Percentiles rank a stretch among this genome's conserved stretches.
Evolutionary conservation across 2,888 invertebrate genomes (phyloP).

Genomic region (Apamea epomidion): DNA sequence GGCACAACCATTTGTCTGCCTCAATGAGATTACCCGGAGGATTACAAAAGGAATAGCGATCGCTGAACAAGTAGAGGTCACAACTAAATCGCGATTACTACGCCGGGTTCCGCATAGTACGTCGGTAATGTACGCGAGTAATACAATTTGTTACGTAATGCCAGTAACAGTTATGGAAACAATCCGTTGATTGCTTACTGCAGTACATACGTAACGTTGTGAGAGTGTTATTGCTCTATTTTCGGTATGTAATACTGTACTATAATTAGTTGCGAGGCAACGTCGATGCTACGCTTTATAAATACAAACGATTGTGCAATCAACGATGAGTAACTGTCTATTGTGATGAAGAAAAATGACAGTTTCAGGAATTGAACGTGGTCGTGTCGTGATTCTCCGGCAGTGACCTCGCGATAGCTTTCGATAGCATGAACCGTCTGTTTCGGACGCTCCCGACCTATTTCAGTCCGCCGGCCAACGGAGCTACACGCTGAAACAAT

Average conservation of each 20-base stretch:
- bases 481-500: conserved; percentile 88
- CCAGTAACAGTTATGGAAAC: conserved; percentile 82
- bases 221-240: conserved; percentile 78
- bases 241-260: conserved; percentile 69
- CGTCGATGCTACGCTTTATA: conserved; percentile 65
- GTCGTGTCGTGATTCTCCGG: conserved; percentile 80
- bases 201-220: conserved; percentile 74
- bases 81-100: conserved; percentile 77
- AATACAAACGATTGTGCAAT: conserved; percentile 66
- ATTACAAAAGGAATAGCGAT: conserved; percentile 76
- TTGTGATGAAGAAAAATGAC: conserved; percentile 64
- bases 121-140: conserved; percentile 70
- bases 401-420: conserved; percentile 88
- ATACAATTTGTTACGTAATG: conserved; percentile 78
- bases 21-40: conserved; percentile 76
- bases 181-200: conserved; percentile 76
- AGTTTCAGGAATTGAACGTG: conserved; percentile 72
- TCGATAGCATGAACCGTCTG: conserved; percentile 87
- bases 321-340: conserved; percentile 65
- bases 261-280: conserved; percentile 75
- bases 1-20: conserved; percentile 73
- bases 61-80: conserved; percentile 71
- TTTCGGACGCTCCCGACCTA: conserved; percentile 89
- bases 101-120: conserved; percentile 66
- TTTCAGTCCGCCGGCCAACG: conserved; percentile 88